Evolutionary conservation across 1,140 invertebrate genomes (phyloP), one percentile per base, ranked within the genome.

Genomic region (Acromyrmex echinatior): DNA sequence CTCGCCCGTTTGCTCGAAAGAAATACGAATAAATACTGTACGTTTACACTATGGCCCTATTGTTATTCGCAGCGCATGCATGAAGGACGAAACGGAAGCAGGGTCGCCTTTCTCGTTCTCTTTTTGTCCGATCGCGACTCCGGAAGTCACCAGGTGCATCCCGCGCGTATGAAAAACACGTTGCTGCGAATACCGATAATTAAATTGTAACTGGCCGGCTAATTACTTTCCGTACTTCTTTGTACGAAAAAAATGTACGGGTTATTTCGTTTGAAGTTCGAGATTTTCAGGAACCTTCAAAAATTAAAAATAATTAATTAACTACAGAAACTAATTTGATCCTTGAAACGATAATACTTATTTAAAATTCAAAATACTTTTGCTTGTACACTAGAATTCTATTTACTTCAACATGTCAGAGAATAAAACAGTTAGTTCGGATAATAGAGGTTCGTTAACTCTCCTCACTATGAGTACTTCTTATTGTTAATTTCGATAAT

Each of bases 71-170:
- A 39, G 14, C 14, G 78, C 78, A 53, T 53, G 39, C 63, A 70
- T 70, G 45, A 74, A 51, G 49, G 62, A 88, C 68, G 39, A 74
- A 78, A 60, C 74, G 53, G 51, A 86, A 89, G 71, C 62, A 74
- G 62, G 56, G 51, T 81, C 45, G 39, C 71, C 70, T 53, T 60
- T 53, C 71, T 74, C 58, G 58, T 63, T 53, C 81, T 35, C 60
- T 85, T 80, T 86, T 74, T 80, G 62, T 62, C 25, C 76, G 16
- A 10, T 65, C 14, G 25, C 35, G 18, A 78, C 45, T 76, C 51
- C 66, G 73, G 80, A 87, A 63, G 65, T 45, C 35, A 45, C 18
- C 56, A 12, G 76, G 53, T 56, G 53, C 49, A 80, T 60, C 70
- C 39, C 45, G 51, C 51, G 9, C 16, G 35, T 49, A 81, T 63